Evolutionary conservation across 2,888 invertebrate genomes (phyloP).

Genomic region (Linyphia triangularis): DNA sequence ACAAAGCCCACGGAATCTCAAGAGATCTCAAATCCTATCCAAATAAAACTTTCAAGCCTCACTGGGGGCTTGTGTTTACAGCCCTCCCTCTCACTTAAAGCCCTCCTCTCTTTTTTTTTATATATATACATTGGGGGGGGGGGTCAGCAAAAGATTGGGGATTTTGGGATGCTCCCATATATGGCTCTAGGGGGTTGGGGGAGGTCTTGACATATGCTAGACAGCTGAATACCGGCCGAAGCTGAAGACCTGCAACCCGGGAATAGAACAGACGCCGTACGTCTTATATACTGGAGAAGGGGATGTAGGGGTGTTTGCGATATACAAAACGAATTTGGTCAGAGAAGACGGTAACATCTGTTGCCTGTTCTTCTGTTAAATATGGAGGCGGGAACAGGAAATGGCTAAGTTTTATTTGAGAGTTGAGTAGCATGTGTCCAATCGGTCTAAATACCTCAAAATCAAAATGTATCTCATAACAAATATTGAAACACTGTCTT

Average conservation of each 20-base stretch:
- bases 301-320: neutral
- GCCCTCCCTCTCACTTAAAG: neutral
- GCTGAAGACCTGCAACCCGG: slow-evolving; percentile 19
- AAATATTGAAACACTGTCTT: too few species aligned
- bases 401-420: neutral
- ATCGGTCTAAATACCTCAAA: too few species aligned
- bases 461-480: too few species aligned
- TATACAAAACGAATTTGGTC: slow-evolving; percentile 22
- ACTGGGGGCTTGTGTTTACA: neutral
- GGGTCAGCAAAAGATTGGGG: neutral
- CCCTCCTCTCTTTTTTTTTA: neutral
- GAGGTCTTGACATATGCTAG: slow-evolving; percentile 29
- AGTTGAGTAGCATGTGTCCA: too few species aligned
- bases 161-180: neutral
- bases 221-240: neutral
- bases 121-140: neutral
- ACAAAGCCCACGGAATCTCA: neutral
- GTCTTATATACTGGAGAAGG: neutral
- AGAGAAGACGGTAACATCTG: slow-evolving; percentile 18
- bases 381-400: neutral
- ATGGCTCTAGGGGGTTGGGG: too few species aligned
- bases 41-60: neutral
- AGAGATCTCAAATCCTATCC: neutral
- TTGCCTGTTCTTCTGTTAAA: neutral
- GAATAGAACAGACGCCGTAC: slow-evolving; percentile 13